Conservation (phyloP, 2,113 vertebrate genomes). For the Gallinago jamesoni region DNA sequence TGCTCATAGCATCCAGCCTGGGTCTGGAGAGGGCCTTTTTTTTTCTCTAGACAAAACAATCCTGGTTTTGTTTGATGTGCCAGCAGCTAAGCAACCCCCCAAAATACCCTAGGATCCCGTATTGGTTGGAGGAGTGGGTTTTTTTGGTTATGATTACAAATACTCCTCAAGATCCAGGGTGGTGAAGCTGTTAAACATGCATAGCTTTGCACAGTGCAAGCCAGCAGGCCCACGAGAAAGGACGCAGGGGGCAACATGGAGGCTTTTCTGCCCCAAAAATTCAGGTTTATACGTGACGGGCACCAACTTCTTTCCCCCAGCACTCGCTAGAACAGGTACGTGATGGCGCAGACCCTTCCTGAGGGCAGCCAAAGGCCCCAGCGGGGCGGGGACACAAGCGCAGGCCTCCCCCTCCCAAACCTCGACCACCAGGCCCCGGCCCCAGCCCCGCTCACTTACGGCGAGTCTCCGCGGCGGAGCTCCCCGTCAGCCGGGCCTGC, state of each 20-base stretch:
- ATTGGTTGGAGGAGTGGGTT: no score
- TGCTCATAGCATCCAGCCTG: neutral
- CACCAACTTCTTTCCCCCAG: rapidly evolving
- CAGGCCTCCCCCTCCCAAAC: no score
- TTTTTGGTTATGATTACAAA: neutral
- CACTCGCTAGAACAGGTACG: rapidly evolving
- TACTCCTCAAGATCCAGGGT: rapidly evolving
- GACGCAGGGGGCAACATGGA: rapidly evolving
- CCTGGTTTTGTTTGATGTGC: neutral
- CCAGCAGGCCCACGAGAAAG: no score
- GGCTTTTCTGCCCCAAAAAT: rapidly evolving
- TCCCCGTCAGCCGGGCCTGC: conserved; percentile 9
- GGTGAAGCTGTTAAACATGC: no score
- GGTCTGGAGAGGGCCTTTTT: neutral
- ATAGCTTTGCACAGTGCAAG: neutral
- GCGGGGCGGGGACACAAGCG: neutral
- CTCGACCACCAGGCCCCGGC: neutral
- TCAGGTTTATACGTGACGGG: rapidly evolving
- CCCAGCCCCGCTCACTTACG: neutral
- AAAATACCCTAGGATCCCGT: neutral
- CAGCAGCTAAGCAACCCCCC: neutral
- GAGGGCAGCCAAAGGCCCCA: neutral
- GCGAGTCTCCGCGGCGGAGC: conserved; percentile 1
- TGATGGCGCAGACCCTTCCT: rapidly evolving
- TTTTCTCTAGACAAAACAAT: neutral